phyloP scores from a whole-genome alignment of 2,113 vertebrate species.

The Prochilodus magdalenae region DNA sequence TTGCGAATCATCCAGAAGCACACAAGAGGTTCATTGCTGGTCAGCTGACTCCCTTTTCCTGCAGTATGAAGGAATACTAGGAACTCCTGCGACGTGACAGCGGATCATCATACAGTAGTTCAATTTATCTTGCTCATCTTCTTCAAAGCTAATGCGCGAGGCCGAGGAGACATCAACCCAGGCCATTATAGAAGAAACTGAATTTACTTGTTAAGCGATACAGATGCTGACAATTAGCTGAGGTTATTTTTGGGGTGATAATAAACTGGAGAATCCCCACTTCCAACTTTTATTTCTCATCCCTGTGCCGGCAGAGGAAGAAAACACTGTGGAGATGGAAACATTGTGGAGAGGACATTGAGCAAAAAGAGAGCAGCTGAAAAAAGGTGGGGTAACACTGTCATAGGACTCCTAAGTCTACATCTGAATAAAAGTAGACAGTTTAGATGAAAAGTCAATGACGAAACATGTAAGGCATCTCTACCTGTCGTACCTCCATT shows the following conservation, averaged over 20 bases:
- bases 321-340: too few species aligned
- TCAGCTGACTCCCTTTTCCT: constrained; percentile 35
- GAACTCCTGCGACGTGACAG: not conserved
- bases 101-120: not conserved
- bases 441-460: too few species aligned
- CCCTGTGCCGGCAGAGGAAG: too few species aligned
- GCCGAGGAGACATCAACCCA: not conserved
- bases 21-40: constrained; percentile 6
- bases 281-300: too few species aligned
- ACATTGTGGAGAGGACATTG: too few species aligned
- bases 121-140: constrained; percentile 1
- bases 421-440: too few species aligned
- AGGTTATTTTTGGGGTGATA: not conserved
- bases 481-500: too few species aligned
- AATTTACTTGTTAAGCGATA: not conserved
- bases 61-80: constrained; percentile 12
- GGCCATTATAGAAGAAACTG: not conserved
- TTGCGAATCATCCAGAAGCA: not conserved
- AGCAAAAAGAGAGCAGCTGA: too few species aligned
- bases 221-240: not conserved
- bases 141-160: not conserved
- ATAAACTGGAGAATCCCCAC: not conserved
- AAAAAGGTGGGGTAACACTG: too few species aligned
- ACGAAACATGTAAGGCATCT: too few species aligned
- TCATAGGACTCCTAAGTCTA: too few species aligned